These are phyloP conservation scores for Microplitis deprimator DNA, from an alignment of 2,888 invertebrate species.

Conservation along the genomic window DNA sequence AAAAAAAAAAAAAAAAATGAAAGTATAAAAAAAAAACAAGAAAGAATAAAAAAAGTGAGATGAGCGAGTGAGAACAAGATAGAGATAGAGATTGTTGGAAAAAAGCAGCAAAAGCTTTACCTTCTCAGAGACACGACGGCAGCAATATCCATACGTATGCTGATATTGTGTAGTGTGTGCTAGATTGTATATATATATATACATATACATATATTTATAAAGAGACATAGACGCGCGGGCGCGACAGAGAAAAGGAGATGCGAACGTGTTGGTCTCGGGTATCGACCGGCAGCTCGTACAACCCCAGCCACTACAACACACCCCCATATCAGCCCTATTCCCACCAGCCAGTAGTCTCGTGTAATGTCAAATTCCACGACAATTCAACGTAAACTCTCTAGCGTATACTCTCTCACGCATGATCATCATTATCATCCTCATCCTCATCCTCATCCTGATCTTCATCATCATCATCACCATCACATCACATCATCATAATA, in stretches of 20 bases:
- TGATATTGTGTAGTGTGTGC: slow-evolving; percentile 28
- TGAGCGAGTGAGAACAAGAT: background rate
- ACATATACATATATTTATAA: background rate
- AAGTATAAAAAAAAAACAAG: background rate
- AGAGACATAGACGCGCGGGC: slow-evolving; percentile 19
- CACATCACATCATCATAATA: slow-evolving; percentile 7
- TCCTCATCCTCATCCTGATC: background rate
- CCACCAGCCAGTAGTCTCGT: background rate
- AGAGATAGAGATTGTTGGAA: background rate
- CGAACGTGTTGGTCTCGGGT: slow-evolving; percentile 32
- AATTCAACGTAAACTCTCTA: background rate
- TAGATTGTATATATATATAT: background rate
- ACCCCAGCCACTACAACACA: slow-evolving; percentile 30
- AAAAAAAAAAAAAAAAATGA: background rate
- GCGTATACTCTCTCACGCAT: background rate
- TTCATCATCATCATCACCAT: background rate
- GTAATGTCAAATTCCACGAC: background rate
- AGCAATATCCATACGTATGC: slow-evolving; percentile 28
- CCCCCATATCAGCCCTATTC: background rate
- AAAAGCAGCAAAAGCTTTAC: slow-evolving; percentile 13
- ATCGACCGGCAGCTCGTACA: slow-evolving; percentile 35
- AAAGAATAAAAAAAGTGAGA: background rate
- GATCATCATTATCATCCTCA: slow-evolving; percentile 2
- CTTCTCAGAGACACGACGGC: slow-evolving; percentile 11
- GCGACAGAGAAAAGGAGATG: slow-evolving; percentile 34